phyloP scores from a whole-genome alignment of 2,797 vertebrate species.

The Podarcis lilfordi region DNA sequence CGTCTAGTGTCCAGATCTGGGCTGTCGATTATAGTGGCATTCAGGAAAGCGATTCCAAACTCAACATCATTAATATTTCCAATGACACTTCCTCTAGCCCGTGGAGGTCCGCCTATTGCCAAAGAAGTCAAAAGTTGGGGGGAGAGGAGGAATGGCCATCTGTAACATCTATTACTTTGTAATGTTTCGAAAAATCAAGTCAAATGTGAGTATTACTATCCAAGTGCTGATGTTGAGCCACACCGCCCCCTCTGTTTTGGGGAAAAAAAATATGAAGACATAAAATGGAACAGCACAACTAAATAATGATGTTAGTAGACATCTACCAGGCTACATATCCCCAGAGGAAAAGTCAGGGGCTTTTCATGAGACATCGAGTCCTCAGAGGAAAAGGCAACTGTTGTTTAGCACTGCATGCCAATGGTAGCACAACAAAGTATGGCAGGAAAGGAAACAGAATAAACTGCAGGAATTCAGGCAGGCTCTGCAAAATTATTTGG shows the following conservation, averaged over 20 bases:
- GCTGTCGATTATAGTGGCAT: conserved; percentile 84
- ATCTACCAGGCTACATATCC: not conserved
- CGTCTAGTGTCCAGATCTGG: conserved; percentile 77
- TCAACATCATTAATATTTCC: conserved; percentile 93
- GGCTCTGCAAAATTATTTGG: not conserved
- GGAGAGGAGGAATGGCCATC: not conserved
- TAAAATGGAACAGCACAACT: conserved; percentile 39
- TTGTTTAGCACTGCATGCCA: not conserved
- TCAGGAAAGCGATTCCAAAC: conserved; percentile 91
- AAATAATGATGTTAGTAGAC: conserved; percentile 46
- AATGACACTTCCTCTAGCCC: conserved; percentile 89
- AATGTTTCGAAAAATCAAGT: not conserved
- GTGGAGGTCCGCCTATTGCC: conserved; percentile 88
- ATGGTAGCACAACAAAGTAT: not conserved
- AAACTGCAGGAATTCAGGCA: not conserved
- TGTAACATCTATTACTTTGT: conserved; percentile 16
- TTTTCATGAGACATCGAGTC: not conserved
- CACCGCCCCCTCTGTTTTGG: conserved; percentile 29
- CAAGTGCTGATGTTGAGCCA: not conserved
- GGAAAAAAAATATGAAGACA: not conserved
- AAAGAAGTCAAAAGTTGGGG: not conserved
- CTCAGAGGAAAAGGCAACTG: not conserved
- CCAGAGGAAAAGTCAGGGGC: not conserved
- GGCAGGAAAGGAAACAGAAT: not conserved
- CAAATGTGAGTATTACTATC: not conserved